Evolutionary conservation across 2,797 vertebrate genomes (phyloP).

Genomic region (Serranus cabrilla): DNA sequence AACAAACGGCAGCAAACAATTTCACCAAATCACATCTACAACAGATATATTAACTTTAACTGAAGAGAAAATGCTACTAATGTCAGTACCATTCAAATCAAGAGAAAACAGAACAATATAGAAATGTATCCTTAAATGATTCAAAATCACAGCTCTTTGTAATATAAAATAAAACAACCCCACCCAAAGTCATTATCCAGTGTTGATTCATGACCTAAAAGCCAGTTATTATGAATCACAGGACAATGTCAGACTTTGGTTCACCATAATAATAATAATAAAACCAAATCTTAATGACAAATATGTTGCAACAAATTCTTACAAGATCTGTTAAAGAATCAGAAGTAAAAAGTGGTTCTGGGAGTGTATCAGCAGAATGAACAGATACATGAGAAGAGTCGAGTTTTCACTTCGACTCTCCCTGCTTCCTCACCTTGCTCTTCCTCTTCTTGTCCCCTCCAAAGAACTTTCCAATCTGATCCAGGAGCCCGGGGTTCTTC

Average conservation of each 20-base stretch:
- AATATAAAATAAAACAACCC: slow-evolving; percentile 41
- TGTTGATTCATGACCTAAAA: slow-evolving; percentile 32
- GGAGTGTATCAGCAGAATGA: slow-evolving; percentile 48
- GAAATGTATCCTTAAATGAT: slow-evolving; percentile 43
- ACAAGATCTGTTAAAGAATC: slow-evolving; percentile 33
- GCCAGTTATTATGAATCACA: slow-evolving; percentile 34
- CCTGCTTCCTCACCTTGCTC: slow-evolving; percentile 96
- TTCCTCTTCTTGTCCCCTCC: slow-evolving; percentile 96
- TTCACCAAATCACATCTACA: slow-evolving; percentile 47
- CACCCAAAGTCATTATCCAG: slow-evolving; percentile 65
- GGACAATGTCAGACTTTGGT: slow-evolving; percentile 57
- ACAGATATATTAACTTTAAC: slow-evolving; percentile 41
- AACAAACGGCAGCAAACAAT: slow-evolving; percentile 45
- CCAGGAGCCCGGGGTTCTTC: slow-evolving; percentile 94
- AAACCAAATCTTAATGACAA: slow-evolving; percentile 48
- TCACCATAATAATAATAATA: slow-evolving; percentile 55
- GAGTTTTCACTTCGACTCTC: slow-evolving; percentile 44
- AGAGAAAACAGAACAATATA: slow-evolving; percentile 24
- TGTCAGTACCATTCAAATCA: slow-evolving; percentile 74
- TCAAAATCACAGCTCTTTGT: slow-evolving; percentile 58
- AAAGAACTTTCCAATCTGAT: slow-evolving; percentile 98
- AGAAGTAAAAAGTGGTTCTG: slow-evolving; percentile 56
- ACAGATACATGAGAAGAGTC: slow-evolving; percentile 39
- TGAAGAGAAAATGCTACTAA: slow-evolving; percentile 44
- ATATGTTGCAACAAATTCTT: slow-evolving; percentile 37